Evolutionary conservation across 2,797 vertebrate genomes (phyloP).

Genomic region (Bradypodion ventrale): DNA sequence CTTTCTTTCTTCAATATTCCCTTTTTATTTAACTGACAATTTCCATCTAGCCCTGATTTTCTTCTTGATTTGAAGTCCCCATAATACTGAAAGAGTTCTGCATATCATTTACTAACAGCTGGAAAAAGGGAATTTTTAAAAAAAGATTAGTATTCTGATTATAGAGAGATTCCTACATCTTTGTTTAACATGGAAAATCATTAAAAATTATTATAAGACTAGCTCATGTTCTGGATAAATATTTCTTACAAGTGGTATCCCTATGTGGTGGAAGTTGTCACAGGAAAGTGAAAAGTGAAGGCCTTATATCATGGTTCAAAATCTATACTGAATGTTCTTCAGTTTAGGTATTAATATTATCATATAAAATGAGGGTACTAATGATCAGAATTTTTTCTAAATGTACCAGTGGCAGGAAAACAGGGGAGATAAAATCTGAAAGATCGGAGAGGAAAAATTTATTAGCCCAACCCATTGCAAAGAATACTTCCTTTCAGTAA

Average conservation of each 20-base stretch:
- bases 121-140: not conserved
- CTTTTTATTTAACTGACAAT: too few relatives aligned
- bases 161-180: not conserved
- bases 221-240: not conserved
- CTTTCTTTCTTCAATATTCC: not conserved
- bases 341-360: not conserved
- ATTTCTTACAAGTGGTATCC: not conserved
- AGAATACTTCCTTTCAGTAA: not conserved
- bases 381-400: not conserved
- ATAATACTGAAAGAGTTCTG: constrained; percentile 75
- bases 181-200: constrained; percentile 6
- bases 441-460: not conserved
- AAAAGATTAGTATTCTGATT: constrained; percentile 1
- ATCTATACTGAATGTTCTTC: not conserved
- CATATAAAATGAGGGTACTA: not conserved
- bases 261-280: not conserved
- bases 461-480: not conserved
- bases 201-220: not conserved
- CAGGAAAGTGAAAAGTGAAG: not conserved
- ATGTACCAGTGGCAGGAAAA: too few relatives aligned
- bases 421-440: not conserved
- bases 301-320: not conserved
- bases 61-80: too few relatives aligned
- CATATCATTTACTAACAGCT: constrained; percentile 41
- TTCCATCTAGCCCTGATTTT: too few relatives aligned